These are phyloP conservation scores for Orestias chungarensis DNA, from an alignment of 2,797 vertebrate species.

Conservation along the genomic window DNA sequence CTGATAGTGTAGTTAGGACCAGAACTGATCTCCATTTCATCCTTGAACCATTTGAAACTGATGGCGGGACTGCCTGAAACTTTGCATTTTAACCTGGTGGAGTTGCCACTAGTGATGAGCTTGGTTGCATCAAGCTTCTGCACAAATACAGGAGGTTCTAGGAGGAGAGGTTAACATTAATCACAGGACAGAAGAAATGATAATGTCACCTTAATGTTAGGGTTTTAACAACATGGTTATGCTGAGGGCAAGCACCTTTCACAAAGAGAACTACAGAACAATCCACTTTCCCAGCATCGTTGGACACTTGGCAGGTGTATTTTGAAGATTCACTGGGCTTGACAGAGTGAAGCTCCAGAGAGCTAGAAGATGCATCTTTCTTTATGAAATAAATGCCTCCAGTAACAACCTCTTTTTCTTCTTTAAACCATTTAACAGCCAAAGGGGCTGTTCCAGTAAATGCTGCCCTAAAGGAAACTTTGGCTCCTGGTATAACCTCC, in stretches of 20 bases:
- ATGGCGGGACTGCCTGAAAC: constrained; percentile 91
- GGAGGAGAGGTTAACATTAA: constrained; percentile 73
- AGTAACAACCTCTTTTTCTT: constrained; percentile 87
- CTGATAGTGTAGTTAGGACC: constrained; percentile 82
- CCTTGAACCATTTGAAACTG: constrained; percentile 91
- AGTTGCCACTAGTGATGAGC: constrained; percentile 84
- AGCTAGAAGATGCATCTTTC: constrained; percentile 90
- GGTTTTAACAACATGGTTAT: constrained; percentile 17
- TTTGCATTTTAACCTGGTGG: constrained; percentile 86
- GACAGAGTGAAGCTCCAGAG: constrained; percentile 90
- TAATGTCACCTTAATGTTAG: constrained; percentile 33
- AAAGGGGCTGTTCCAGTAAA: constrained; percentile 93
- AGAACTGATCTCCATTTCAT: constrained; percentile 88
- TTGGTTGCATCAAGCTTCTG: constrained; percentile 87
- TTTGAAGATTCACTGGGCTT: constrained; percentile 89
- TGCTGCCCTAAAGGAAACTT: constrained; percentile 84
- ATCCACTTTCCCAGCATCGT: constrained; percentile 89
- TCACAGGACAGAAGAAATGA: constrained; percentile 49
- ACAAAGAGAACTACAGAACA: constrained; percentile 91
- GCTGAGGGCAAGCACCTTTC: constrained; percentile 87
- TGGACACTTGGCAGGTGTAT: constrained; percentile 93
- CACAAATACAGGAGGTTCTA: constrained; percentile 88
- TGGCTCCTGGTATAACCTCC: constrained; percentile 88
- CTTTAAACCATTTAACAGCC: constrained; percentile 91
- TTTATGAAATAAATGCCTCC: constrained; percentile 92